Evolutionary conservation across 64 coral and sea anemone genomes (phyloP).

Genomic region (Acropora tenuis): DNA sequence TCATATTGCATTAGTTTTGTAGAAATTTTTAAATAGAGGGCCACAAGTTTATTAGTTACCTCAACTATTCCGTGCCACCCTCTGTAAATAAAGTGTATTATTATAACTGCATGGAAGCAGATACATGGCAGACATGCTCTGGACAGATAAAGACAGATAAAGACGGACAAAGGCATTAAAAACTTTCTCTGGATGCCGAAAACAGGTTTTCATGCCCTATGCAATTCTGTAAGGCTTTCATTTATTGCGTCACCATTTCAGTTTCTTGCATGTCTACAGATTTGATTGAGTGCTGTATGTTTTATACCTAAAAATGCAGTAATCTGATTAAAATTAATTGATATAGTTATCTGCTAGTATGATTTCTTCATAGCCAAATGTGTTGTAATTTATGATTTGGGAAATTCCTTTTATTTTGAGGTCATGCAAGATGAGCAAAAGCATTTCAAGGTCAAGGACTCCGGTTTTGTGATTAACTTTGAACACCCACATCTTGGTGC

Average conservation of each 20-base stretch:
- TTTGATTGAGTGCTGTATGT: background rate
- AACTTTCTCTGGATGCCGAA: background rate
- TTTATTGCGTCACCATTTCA: background rate
- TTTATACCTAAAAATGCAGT: background rate
- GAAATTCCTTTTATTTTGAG: conserved; percentile 20
- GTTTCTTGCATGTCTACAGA: background rate
- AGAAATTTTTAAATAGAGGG: no score
- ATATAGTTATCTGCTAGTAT: background rate
- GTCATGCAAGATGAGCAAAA: conserved; percentile 42
- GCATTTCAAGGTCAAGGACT: conserved; percentile 37
- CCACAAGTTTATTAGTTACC: no score
- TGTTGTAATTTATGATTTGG: background rate
- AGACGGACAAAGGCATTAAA: conserved; percentile 13
- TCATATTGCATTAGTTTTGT: no score
- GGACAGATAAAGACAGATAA: conserved; percentile 40
- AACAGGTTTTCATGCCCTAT: background rate
- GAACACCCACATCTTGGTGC: conserved; percentile 56
- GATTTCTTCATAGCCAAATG: no score
- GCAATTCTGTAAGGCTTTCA: background rate
- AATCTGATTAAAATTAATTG: background rate
- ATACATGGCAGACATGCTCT: conserved; percentile 44
- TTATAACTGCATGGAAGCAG: conserved; percentile 37
- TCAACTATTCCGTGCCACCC: no score
- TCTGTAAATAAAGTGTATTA: no score
- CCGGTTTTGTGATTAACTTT: conserved; percentile 57